Evolutionary conservation across 1,140 invertebrate species (phyloP).

Genomic region (Dysdera silvatica): DNA sequence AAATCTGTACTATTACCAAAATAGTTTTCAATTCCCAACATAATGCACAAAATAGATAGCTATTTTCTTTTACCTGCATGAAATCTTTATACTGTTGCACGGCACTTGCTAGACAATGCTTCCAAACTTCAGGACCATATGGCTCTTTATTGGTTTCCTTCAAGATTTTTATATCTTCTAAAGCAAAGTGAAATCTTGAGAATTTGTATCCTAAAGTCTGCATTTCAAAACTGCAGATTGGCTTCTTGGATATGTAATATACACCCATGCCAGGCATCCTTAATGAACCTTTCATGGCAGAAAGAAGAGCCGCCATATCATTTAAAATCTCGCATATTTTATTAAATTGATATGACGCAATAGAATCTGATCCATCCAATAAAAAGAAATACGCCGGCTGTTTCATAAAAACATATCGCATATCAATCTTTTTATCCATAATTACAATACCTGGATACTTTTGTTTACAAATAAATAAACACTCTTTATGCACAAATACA

Average conservation of each 20-base stretch:
- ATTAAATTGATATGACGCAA: conserved; percentile 11
- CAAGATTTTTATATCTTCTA: conserved; percentile 11
- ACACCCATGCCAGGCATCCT: conserved; percentile 9
- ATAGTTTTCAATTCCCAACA: no score
- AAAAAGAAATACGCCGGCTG: conserved; percentile 21
- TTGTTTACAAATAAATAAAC: background rate
- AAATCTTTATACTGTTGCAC: conserved; percentile 17
- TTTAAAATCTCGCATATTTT: conserved; percentile 13
- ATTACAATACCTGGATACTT: background rate
- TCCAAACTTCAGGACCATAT: background rate
- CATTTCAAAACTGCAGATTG: conserved; percentile 17
- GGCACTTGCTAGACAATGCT: conserved; percentile 2
- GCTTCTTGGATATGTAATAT: conserved; percentile 5
- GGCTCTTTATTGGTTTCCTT: background rate
- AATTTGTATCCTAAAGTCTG: conserved; percentile 13
- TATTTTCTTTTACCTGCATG: conserved; percentile 14
- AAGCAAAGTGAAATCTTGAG: conserved; percentile 9
- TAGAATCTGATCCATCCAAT: conserved; percentile 9
- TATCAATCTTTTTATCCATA: background rate
- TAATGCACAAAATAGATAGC: no score
- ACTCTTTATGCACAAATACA: background rate
- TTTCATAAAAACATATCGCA: conserved; percentile 12
- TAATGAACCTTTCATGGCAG: conserved; percentile 3
- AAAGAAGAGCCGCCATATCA: conserved; percentile 3
- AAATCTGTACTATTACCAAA: no score